phyloP scores from a whole-genome alignment of 1,140 invertebrate species.

The Sminthurides bifidus region DNA sequence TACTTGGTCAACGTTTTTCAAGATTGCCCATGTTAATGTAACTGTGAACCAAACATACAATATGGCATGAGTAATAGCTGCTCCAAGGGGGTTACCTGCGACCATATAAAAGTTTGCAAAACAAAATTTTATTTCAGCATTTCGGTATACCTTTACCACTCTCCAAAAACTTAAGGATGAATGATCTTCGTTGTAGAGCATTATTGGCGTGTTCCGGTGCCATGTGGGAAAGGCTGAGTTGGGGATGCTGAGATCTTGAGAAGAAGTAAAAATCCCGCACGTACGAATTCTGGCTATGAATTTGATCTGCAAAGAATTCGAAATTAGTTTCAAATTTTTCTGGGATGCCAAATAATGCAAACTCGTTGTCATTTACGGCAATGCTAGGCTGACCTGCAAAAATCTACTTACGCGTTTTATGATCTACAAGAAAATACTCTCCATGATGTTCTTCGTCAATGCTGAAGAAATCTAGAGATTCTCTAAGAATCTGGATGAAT shows the following conservation, averaged over 20 bases:
- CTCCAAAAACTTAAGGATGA: slow-evolving; percentile 91
- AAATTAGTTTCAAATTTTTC: neutral
- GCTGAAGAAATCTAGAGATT: slow-evolving; percentile 94
- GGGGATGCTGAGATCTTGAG: slow-evolving; percentile 94
- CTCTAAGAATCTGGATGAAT: slow-evolving; percentile 87
- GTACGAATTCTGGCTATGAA: slow-evolving; percentile 84
- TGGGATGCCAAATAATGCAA: neutral
- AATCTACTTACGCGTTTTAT: slow-evolving; percentile 80
- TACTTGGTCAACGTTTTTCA: slow-evolving; percentile 55
- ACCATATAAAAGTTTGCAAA: neutral
- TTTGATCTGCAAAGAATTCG: slow-evolving; percentile 58
- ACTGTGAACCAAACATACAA: slow-evolving; percentile 39
- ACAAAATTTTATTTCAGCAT: neutral
- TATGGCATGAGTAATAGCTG: neutral
- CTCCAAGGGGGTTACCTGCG: neutral
- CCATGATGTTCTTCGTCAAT: slow-evolving; percentile 80
- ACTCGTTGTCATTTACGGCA: neutral
- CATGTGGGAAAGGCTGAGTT: slow-evolving; percentile 89
- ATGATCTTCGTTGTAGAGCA: slow-evolving; percentile 81
- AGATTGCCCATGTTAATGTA: slow-evolving; percentile 72
- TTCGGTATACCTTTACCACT: slow-evolving; percentile 62
- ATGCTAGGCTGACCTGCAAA: slow-evolving; percentile 7
- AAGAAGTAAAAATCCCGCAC: slow-evolving; percentile 98
- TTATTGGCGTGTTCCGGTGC: slow-evolving; percentile 79
- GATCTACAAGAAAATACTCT: slow-evolving; percentile 90